Percentiles rank a stretch among this genome's conserved stretches.
Conservation (phyloP, 2,113 vertebrate species). For the Erinaceus europaeus region DNA sequence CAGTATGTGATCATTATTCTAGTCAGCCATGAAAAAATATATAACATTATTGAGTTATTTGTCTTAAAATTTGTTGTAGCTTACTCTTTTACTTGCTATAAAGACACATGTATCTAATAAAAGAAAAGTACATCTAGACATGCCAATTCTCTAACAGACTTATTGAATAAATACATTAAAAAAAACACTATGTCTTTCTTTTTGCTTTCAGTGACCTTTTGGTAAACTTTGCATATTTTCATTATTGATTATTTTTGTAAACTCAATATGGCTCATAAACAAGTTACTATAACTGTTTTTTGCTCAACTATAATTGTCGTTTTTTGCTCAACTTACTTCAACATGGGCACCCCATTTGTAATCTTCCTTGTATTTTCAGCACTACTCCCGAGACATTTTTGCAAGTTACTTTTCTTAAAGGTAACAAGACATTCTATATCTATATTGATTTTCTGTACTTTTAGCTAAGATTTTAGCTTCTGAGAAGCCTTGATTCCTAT, state of each 20-base stretch:
- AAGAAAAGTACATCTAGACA: neutral
- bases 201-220: neutral
- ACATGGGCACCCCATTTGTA: neutral
- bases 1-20: neutral
- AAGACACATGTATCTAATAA: too few relatives aligned
- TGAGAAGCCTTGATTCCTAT: neutral
- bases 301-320: neutral
- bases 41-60: neutral
- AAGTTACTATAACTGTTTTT: too few relatives aligned
- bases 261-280: neutral
- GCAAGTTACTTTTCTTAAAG: conserved; percentile 43
- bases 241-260: neutral
- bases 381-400: neutral
- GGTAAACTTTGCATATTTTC: neutral
- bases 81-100: neutral
- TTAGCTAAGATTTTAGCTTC: neutral
- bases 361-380: neutral
- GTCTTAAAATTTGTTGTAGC: neutral
- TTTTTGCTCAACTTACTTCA: neutral
- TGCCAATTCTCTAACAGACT: neutral
- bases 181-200: neutral
- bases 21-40: neutral
- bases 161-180: neutral
- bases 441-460: neutral
- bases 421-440: neutral